A percentile compares a stretch with the other conserved stretches of the same genome.
These are phyloP conservation scores for Phyllostomus hastatus DNA, from an alignment of 2,113 vertebrate genomes.

Conservation along the genomic window DNA sequence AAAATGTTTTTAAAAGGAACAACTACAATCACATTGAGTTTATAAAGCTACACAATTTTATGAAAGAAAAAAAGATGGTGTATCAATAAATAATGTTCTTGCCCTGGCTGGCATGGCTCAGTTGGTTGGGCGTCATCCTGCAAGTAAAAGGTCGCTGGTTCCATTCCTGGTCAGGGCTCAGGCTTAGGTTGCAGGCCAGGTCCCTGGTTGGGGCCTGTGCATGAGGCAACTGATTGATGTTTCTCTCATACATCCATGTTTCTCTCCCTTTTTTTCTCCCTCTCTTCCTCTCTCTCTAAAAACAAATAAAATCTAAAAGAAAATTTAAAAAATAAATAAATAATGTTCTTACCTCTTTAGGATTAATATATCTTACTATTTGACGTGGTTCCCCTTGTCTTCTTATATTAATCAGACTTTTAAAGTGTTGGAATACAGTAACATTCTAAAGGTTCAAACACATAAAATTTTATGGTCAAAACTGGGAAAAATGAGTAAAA, in stretches of 20 bases:
- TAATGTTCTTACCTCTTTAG: slow-evolving; percentile 78
- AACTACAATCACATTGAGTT: not conserved
- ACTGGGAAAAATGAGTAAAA: slow-evolving; percentile 23
- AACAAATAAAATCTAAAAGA: no score
- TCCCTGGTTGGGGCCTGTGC: no score
- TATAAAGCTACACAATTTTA: not conserved
- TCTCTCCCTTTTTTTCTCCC: no score
- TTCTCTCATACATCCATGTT: no score
- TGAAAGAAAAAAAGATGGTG: not conserved
- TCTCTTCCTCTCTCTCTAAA: no score
- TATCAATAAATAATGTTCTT: slow-evolving; percentile 29
- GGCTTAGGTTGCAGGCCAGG: no score
- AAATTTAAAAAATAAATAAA: not conserved
- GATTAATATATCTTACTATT: slow-evolving; percentile 78
- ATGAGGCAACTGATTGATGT: no score
- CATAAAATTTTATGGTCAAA: not conserved
- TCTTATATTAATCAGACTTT: slow-evolving; percentile 73
- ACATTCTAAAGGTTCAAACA: slow-evolving; percentile 73
- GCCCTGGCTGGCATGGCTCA: slow-evolving; percentile 46
- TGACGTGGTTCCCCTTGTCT: slow-evolving; percentile 75
- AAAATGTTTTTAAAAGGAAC: not conserved
- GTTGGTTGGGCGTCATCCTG: no score
- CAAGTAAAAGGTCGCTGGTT: no score
- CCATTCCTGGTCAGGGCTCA: no score
- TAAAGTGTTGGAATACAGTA: slow-evolving; percentile 77